phyloP scores from a whole-genome alignment of 1,140 invertebrate genomes.

The Heliconius hermathena region DNA sequence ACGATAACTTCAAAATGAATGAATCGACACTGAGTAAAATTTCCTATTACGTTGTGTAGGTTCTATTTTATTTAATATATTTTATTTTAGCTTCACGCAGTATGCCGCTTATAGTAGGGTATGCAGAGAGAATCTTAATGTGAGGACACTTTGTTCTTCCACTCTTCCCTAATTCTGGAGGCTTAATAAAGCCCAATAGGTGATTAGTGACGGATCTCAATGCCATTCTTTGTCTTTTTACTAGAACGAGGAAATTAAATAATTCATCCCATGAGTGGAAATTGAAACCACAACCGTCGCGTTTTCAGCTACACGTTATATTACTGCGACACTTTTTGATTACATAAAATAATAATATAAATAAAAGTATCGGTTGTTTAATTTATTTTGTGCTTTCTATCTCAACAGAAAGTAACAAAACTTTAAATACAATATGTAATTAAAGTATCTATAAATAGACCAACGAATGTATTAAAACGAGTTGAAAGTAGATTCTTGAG shows the following conservation, averaged over 20 bases:
- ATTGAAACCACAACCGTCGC: too few relatives aligned
- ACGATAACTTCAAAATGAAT: not conserved
- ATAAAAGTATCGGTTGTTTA: too few relatives aligned
- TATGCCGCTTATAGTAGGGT: not conserved
- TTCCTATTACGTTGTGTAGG: not conserved
- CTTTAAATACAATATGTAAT: not conserved
- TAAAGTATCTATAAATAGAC: slow-evolving; percentile 4
- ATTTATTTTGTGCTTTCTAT: too few relatives aligned
- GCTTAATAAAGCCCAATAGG: too few relatives aligned
- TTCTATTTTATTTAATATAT: not conserved
- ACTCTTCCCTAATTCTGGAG: not conserved
- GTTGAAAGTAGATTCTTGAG: slow-evolving; percentile 5
- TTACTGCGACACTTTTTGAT: too few relatives aligned
- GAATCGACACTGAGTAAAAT: not conserved
- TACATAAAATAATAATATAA: too few relatives aligned
- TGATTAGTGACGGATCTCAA: not conserved
- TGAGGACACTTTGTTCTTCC: not conserved
- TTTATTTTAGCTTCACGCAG: not conserved
- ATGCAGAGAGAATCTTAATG: not conserved
- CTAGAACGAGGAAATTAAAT: too few relatives aligned
- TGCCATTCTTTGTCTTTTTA: not conserved
- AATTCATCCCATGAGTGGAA: too few relatives aligned
- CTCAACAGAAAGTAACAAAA: not conserved
- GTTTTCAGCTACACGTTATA: too few relatives aligned
- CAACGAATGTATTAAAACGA: slow-evolving; percentile 11